phyloP scores from a whole-genome alignment of 2,113 vertebrate genomes.

The Bettongia penicillata region DNA sequence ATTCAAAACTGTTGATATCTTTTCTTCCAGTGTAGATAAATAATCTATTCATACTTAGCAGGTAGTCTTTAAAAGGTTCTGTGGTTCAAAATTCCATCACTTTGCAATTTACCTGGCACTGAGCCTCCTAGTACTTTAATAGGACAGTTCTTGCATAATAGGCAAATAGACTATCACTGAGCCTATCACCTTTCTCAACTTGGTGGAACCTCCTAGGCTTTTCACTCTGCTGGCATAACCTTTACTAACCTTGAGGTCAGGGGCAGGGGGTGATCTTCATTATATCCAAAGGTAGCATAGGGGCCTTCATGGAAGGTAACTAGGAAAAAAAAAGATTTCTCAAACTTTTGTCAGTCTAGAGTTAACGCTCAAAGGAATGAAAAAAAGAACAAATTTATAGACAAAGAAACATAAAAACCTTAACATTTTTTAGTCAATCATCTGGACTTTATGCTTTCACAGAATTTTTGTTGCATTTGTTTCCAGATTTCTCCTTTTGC shows the following conservation, averaged over 20 bases:
- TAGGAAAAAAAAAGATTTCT: background rate
- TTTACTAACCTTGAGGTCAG: background rate
- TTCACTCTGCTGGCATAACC: background rate
- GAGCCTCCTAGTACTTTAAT: background rate
- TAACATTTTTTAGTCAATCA: background rate
- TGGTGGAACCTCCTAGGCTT: background rate
- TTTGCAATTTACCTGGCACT: background rate
- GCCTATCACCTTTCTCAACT: background rate
- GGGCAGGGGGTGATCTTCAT: background rate
- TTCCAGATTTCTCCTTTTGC: background rate
- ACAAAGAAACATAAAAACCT: background rate
- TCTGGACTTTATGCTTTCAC: background rate
- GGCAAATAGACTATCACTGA: background rate
- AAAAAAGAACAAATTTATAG: constrained; percentile 19
- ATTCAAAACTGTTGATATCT: background rate
- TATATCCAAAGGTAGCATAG: background rate
- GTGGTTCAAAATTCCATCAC: background rate
- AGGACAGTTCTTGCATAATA: background rate
- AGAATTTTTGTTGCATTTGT: background rate
- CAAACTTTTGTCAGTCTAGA: background rate
- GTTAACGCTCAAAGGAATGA: background rate
- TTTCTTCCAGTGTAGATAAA: background rate
- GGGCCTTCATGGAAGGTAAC: background rate
- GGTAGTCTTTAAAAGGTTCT: background rate
- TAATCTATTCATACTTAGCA: background rate